A percentile compares a stretch with the other conserved stretches of the same genome.
Conservation (phyloP, 1,140 invertebrate species). For the Drosophila sproati region DNA sequence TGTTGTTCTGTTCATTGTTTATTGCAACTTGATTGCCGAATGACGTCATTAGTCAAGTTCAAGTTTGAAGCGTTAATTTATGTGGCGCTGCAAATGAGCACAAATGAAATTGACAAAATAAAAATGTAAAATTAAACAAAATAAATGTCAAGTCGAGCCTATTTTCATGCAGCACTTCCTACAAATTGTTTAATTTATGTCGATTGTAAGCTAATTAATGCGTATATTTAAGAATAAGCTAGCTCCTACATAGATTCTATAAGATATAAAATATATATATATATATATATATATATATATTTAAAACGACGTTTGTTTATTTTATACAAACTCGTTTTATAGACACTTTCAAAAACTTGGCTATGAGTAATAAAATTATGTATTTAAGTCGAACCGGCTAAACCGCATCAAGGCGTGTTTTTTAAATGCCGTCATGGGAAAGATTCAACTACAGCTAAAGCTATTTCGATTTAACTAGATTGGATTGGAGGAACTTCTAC, state of each 20-base stretch:
- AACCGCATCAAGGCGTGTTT: not conserved
- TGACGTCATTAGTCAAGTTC: conserved; percentile 73
- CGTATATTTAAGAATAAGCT: not conserved
- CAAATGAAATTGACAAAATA: conserved; percentile 31
- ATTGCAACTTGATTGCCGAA: conserved; percentile 62
- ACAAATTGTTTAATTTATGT: conserved; percentile 10
- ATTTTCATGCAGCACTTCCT: conserved; percentile 9
- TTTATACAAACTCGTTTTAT: not conserved
- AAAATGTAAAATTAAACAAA: conserved; percentile 4
- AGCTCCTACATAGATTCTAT: too few relatives aligned
- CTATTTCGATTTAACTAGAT: not conserved
- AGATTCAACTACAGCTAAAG: not conserved
- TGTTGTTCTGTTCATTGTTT: conserved; percentile 61
- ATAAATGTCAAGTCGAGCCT: not conserved
- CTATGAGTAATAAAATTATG: not conserved
- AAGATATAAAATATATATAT: not conserved
- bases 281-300: conserved; percentile 4
- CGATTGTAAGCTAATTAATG: not conserved
- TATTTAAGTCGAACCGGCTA: not conserved
- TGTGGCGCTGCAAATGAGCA: conserved; percentile 51
- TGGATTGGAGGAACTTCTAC: not conserved
- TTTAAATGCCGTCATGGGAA: not conserved
- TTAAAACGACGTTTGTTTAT: not conserved
- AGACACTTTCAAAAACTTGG: not conserved
- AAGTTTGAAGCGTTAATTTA: conserved; percentile 71